These are phyloP conservation scores for Oreochromis tanganicae DNA, from an alignment of 2,113 vertebrate species.

Conservation along the genomic window DNA sequence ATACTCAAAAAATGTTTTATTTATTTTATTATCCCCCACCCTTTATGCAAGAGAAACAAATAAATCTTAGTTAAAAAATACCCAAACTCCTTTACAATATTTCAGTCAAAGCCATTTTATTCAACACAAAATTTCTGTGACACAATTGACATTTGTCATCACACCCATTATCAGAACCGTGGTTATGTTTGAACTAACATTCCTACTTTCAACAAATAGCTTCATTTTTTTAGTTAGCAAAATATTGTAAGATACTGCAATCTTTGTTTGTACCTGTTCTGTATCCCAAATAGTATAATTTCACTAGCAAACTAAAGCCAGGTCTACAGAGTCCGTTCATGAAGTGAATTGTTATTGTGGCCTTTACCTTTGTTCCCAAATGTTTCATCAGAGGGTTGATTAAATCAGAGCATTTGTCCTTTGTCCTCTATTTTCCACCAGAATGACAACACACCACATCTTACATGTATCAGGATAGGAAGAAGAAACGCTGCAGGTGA, in stretches of 20 bases:
- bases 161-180: background rate
- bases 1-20: background rate
- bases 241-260: too few relatives aligned
- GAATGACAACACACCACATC: background rate
- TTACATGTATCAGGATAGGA: background rate
- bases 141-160: background rate
- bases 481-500: background rate
- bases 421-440: background rate
- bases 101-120: background rate
- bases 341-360: constrained; percentile 13
- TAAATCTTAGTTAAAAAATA: background rate
- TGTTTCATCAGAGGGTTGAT: background rate
- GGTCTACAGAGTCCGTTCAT: background rate
- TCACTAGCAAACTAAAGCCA: background rate
- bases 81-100: background rate
- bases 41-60: background rate
- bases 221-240: background rate
- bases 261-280: background rate
- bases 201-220: background rate
- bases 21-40: background rate
- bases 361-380: constrained; percentile 25
- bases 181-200: background rate
- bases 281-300: background rate
- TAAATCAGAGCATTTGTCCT: background rate
- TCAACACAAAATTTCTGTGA: background rate